phyloP scores from a whole-genome alignment of 2,113 vertebrate genomes.

The Callospermophilus lateralis region DNA sequence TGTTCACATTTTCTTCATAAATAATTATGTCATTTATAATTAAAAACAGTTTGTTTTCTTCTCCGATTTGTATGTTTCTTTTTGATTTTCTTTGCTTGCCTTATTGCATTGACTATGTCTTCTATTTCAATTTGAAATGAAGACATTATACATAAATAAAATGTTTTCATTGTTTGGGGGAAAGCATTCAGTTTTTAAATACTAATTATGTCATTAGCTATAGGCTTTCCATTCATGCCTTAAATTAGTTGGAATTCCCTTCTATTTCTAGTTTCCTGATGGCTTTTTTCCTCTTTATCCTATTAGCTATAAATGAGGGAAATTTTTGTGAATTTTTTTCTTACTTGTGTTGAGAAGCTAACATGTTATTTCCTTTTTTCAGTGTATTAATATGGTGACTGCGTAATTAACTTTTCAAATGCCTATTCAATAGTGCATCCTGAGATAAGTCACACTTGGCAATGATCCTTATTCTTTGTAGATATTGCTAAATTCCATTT shows the following conservation, averaged over 20 bases:
- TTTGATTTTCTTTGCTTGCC: neutral
- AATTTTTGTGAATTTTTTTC: neutral
- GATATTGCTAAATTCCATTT: neutral
- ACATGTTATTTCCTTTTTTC: neutral
- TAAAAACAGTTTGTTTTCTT: neutral
- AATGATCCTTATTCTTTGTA: neutral
- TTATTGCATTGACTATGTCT: neutral
- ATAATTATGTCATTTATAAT: neutral
- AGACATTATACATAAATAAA: neutral
- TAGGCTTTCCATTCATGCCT: neutral
- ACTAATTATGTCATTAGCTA: neutral
- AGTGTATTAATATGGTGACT: neutral
- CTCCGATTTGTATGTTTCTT: neutral
- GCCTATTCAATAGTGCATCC: neutral
- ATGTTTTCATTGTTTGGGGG: neutral
- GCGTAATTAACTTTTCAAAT: neutral
- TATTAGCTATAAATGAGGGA: neutral
- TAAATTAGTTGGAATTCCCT: neutral
- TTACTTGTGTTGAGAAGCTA: neutral
- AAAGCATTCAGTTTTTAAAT: neutral
- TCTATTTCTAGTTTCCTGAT: too few relatives aligned
- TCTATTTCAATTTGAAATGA: neutral
- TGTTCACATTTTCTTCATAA: neutral
- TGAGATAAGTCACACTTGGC: neutral
- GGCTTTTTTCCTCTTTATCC: neutral